A percentile compares a stretch with the other conserved stretches of the same genome.
These are phyloP conservation scores for Diogma glabrata DNA, from an alignment of 2,888 invertebrate species.

Conservation along the genomic window DNA sequence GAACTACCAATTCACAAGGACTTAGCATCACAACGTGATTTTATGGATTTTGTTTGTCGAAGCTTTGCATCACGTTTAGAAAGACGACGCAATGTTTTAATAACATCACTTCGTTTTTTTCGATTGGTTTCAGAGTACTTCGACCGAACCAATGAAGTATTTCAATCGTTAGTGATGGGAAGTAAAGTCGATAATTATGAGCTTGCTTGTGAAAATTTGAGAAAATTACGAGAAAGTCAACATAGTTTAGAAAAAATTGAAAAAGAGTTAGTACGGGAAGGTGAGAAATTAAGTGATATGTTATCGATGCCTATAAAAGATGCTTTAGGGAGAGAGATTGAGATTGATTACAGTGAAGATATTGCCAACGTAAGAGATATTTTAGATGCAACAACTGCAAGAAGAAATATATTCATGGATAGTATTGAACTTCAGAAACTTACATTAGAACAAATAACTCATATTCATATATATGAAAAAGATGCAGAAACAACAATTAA, in stretches of 20 bases:
- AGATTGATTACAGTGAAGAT: slow-evolving; percentile 58
- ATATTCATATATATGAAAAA: slow-evolving; percentile 62
- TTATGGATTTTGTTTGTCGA: slow-evolving; percentile 71
- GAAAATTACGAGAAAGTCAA: slow-evolving; percentile 49
- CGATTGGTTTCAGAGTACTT: slow-evolving; percentile 62
- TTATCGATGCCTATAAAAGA: slow-evolving; percentile 69
- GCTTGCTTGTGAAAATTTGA: slow-evolving; percentile 43
- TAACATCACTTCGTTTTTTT: slow-evolving; percentile 64
- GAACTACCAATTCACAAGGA: slow-evolving; percentile 45
- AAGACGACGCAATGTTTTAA: slow-evolving; percentile 57
- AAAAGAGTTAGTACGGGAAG: slow-evolving; percentile 56
- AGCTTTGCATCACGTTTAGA: slow-evolving; percentile 65
- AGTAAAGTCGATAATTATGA: slow-evolving; percentile 45
- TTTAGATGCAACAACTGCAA: slow-evolving; percentile 54
- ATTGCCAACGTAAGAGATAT: slow-evolving; percentile 60
- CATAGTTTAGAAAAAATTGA: slow-evolving; percentile 49
- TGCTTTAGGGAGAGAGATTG: slow-evolving; percentile 56
- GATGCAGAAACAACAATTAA: slow-evolving; percentile 63
- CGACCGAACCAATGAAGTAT: slow-evolving; percentile 52
- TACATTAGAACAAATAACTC: slow-evolving; percentile 64
- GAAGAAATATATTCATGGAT: slow-evolving; percentile 60
- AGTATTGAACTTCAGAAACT: slow-evolving; percentile 64
- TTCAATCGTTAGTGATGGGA: slow-evolving; percentile 53
- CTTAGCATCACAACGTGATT: slow-evolving; percentile 59
- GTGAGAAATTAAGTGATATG: slow-evolving; percentile 65